Evolutionary conservation across 2,888 invertebrate genomes (phyloP).

Genomic region (Ophion ellenae): DNA sequence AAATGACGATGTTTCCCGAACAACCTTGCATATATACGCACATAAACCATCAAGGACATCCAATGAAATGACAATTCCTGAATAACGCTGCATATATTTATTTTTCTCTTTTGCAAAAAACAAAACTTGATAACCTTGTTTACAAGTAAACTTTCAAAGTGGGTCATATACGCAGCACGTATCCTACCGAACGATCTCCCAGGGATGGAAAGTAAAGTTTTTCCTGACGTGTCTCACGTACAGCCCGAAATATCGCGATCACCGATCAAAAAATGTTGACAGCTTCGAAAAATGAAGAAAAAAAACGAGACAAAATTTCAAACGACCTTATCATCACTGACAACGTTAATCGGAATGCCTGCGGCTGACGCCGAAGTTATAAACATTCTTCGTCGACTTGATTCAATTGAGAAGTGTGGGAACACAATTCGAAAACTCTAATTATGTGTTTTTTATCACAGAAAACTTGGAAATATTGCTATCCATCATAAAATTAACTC

Average conservation of each 20-base stretch:
- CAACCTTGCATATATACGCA: no score
- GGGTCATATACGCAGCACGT: background rate
- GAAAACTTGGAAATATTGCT: no score
- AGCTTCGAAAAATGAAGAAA: background rate
- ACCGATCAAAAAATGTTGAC: constrained; percentile 17
- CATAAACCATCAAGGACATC: background rate
- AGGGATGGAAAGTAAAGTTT: constrained; percentile 20
- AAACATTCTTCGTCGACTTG: background rate
- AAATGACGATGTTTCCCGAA: no score
- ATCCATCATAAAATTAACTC: no score
- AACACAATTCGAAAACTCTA: background rate
- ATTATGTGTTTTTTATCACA: no score
- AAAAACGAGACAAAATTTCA: background rate
- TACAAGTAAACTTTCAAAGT: constrained; percentile 33
- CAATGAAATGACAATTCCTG: constrained; percentile 2
- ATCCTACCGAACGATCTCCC: background rate
- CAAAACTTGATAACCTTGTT: constrained; percentile 39
- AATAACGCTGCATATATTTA: background rate
- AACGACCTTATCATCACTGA: background rate
- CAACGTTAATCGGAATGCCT: background rate
- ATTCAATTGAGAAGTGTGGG: background rate
- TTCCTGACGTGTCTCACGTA: constrained; percentile 9
- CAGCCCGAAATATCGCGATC: background rate
- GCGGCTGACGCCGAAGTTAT: background rate
- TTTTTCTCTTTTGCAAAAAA: background rate